Conservation (phyloP, 2,113 vertebrate species). For the Nothoprocta perdicaria region DNA sequence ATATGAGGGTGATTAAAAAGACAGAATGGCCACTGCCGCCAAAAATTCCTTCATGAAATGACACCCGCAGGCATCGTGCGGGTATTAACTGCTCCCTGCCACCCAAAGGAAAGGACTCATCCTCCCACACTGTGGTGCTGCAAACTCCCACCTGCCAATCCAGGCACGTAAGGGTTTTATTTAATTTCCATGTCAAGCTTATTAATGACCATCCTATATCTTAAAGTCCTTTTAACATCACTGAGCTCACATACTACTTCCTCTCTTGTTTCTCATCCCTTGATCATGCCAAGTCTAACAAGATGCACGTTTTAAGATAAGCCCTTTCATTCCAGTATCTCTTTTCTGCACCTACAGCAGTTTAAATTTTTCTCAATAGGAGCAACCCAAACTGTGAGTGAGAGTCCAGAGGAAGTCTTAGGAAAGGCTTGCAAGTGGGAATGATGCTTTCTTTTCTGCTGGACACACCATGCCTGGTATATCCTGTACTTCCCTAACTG, state of each 20-base stretch:
- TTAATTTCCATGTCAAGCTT: background rate
- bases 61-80: background rate
- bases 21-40: background rate
- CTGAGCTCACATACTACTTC: background rate
- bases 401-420: background rate
- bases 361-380: background rate
- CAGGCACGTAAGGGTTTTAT: too few relatives aligned
- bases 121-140: background rate
- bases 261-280: background rate
- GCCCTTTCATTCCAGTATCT: background rate
- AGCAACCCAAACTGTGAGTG: background rate
- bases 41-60: background rate
- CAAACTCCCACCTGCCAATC: background rate
- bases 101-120: background rate
- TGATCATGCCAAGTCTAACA: background rate
- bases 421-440: background rate
- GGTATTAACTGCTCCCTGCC: background rate
- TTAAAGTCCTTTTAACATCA: background rate
- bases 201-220: background rate
- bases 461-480: background rate
- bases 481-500: accelerated
- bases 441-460: background rate
- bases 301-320: accelerated
- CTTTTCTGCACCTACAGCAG: background rate
- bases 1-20: background rate